These are phyloP conservation scores for Sorex fumeus DNA, from an alignment of 2,113 vertebrate genomes.

Conservation along the genomic window DNA sequence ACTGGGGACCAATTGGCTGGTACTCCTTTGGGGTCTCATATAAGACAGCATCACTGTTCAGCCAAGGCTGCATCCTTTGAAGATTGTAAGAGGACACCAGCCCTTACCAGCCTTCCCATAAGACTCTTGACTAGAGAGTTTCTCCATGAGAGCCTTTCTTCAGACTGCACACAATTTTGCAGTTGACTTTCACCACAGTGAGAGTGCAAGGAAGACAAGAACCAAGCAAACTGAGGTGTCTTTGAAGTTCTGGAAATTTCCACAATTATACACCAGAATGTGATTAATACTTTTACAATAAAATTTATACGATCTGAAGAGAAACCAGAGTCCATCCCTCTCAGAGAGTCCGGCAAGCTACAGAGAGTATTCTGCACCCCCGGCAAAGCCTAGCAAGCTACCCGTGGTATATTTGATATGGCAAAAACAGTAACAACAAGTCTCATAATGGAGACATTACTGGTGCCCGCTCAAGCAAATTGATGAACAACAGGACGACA, in stretches of 20 bases:
- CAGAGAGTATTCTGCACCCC: no score
- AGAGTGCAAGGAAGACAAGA: not conserved
- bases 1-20: no score
- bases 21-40: not conserved
- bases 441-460: no score
- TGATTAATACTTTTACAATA: not conserved
- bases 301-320: no score
- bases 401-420: no score
- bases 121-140: not conserved
- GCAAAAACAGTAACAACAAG: no score
- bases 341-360: no score
- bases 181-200: not conserved
- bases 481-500: no score
- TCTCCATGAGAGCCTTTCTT: not conserved
- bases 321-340: no score
- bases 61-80: not conserved
- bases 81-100: not conserved
- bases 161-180: not conserved
- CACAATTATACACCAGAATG: not conserved
- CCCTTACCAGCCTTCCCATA: not conserved
- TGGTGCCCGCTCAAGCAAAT: no score
- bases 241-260: slow-evolving; percentile 31
- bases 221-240: not conserved
- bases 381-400: no score
- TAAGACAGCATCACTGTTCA: not conserved